Evolutionary conservation across 2,888 invertebrate species (phyloP), one percentile per base, ranked within the genome.

Genomic region (Pristionchus maxplancki): DNA sequence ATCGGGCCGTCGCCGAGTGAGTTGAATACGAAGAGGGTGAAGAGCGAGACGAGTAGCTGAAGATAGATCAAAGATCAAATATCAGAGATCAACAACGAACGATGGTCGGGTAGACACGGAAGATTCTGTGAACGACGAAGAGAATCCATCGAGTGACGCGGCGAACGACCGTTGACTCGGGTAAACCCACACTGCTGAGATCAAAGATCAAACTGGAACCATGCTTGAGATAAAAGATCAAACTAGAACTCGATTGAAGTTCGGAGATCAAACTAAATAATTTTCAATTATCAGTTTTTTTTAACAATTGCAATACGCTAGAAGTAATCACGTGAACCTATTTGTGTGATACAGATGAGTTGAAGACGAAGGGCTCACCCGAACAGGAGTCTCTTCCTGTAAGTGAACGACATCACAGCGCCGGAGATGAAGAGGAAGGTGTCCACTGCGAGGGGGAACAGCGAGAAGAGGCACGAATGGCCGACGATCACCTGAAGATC

Each of bases 351-450:
- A n/a, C n/a, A n/a, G n/a, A n/a, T n/a, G n/a, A n/a, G 62, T 5
- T 44, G 44, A 44, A 44, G 44, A 11, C 11, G n/a, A 24, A 83
- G n/a, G n/a, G 20, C 28, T 53, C 81, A 83, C 37, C 53, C 24
- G 9, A 83, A 53, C 8, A 83, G 13, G 20, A 44, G 82, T 34
- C 53, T 24, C 24, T 53, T 90, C 20, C 91, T 83, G 9, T 90
- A 82, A 9, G 92, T 90, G 88, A 86, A 91, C 0, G 90, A 89
- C 24, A 90, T 90, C 17, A 92, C 91, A 71, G 90, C 90, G 2
- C 90, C 92, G 0, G 92, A 91, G 9, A 91, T 86, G 67, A 92
- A 90, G 74, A 93, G 89, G 88, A 93, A 93, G 5, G 92, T 91
- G 88, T 93, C 93, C 34, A 93, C 93, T 28, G 91, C 91, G 34